Evolutionary conservation across 2,797 vertebrate species (phyloP), one percentile per base, ranked within the genome.

Genomic region (Cercopithecus diana): DNA sequence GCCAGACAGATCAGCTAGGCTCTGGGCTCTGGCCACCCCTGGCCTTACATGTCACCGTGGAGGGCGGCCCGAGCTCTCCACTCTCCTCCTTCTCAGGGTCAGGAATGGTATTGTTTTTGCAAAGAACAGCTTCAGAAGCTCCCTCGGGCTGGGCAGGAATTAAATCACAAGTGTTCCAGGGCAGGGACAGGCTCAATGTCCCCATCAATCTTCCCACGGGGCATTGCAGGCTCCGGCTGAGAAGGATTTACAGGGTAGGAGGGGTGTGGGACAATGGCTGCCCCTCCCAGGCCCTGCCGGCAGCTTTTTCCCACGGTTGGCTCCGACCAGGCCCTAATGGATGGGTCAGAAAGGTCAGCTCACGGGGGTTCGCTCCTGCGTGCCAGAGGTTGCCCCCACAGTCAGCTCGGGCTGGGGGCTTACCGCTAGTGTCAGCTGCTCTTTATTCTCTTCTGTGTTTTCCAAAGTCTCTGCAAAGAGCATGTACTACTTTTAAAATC

Each of bases 191-290:
- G 58, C 87, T 33, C 36, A 2, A 30, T 76, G 58, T 96, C 58
- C 72, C 82, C 97, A 97, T 97, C 97, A 93, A 91, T 98, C 96
- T 97, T 91, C 58, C 81, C 81, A 73, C 17, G 15, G 57, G 97
- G 94, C 87, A 28, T 77, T 79, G 52, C 73, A 84, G 92, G 89
- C 93, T 97, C 89, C 39, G 15, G 87, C 93, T 70, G 77, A 80
- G 90, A 88, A 95, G 88, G 94, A 95, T 96, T 98, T 97, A 97
- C 3, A 0, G 39, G 88, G 22, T 72, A 76, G 85, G 79, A 80
- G 67, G 89, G 52, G n/a, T 67, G 0, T 0, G 0, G 39, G 73
- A 97, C 96, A 98, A 97, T 88, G 90, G 79, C 30, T 9, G 5
- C n/a, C 72, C 55, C 20, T 7, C 70, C 89, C 30, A 24, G 33